These are phyloP conservation scores for Spongia lamella DNA, from an alignment of 37 sponge, comb jelly and placozoan genomes.

Conservation along the genomic window DNA sequence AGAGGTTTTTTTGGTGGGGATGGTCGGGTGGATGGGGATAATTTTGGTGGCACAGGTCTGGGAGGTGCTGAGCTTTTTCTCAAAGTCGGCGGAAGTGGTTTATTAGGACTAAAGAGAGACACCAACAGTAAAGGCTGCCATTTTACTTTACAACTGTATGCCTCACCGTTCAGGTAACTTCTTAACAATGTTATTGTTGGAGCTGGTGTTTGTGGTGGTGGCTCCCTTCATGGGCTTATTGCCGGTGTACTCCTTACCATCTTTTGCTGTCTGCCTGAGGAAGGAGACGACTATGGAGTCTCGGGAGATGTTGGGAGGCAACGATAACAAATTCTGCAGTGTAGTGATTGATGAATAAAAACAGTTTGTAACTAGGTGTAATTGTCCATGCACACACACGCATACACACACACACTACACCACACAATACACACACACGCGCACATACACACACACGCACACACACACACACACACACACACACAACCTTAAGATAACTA, in stretches of 20 bases:
- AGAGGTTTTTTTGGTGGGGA: neutral
- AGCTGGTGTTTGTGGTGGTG: conserved; percentile 7
- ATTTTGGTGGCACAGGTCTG: neutral
- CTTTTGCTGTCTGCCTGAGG: conserved; percentile 33
- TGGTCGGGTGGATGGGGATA: neutral
- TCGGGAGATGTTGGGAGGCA: conserved; percentile 66
- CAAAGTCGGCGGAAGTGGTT: conserved; percentile 10
- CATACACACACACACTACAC: neutral
- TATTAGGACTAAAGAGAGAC: conserved; percentile 4
- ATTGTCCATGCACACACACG: neutral
- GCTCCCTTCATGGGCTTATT: conserved; percentile 12
- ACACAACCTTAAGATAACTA: conserved; percentile 54
- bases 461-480: neutral
- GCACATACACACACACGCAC: conserved; percentile 16
- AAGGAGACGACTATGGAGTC: conserved; percentile 74
- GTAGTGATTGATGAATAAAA: neutral
- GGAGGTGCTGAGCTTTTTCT: neutral
- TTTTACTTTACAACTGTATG: no score
- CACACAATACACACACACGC: conserved; percentile 15
- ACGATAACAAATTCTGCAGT: conserved; percentile 40
- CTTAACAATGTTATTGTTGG: neutral
- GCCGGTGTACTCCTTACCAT: conserved; percentile 2
- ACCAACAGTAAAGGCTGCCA: neutral
- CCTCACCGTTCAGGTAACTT: neutral
- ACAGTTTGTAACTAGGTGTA: neutral